phyloP scores from a whole-genome alignment of 2,888 invertebrate species.

The Leptinotarsa haldemani region DNA sequence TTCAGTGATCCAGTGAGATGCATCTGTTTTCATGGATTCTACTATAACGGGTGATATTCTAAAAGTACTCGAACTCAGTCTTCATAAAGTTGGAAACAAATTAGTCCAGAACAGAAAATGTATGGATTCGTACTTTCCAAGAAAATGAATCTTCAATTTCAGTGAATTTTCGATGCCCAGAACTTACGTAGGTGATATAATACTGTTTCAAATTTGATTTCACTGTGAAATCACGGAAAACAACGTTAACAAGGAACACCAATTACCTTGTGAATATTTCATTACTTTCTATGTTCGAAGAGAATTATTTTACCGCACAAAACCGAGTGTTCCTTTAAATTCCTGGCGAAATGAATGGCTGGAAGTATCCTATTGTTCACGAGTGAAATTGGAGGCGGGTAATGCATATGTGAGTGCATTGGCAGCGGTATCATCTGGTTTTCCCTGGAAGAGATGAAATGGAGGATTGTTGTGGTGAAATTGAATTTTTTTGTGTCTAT shows the following conservation, averaged over 20 bases:
- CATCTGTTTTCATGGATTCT: too few relatives aligned
- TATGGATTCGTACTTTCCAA: too few relatives aligned
- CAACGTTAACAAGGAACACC: neutral
- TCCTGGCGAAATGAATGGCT: neutral
- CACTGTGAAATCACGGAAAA: neutral
- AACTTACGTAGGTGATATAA: too few relatives aligned
- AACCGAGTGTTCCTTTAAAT: neutral
- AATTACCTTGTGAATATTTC: slow-evolving; percentile 5
- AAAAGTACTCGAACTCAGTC: too few relatives aligned
- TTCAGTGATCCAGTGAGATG: too few relatives aligned
- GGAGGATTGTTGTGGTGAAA: neutral
- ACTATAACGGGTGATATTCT: too few relatives aligned
- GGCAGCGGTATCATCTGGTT: slow-evolving; percentile 1
- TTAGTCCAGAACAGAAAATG: too few relatives aligned
- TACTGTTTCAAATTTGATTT: neutral
- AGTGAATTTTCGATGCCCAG: too few relatives aligned
- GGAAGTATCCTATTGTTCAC: neutral
- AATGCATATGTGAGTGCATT: neutral
- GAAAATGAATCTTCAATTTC: too few relatives aligned
- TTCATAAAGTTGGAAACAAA: too few relatives aligned
- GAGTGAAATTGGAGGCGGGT: neutral
- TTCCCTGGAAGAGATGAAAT: neutral
- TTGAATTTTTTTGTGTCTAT: neutral
- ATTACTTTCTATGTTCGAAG: neutral
- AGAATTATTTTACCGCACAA: neutral